Base-by-base conservation (phyloP, 2,888 invertebrate genomes). In the Agrochola lychnidis region DNA sequence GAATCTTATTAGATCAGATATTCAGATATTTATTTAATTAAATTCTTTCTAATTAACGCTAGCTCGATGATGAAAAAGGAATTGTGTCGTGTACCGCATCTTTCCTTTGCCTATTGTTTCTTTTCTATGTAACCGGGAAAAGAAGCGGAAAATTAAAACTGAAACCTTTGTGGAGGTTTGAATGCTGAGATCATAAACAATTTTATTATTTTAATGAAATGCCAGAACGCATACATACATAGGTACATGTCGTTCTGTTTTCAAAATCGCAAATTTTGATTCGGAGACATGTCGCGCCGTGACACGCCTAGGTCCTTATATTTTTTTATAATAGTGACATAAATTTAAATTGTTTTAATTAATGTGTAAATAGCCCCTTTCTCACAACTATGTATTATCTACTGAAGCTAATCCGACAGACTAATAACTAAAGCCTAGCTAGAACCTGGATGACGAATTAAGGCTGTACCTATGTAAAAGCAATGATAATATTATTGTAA, bases 111-210 rank as follows among this genome's bases (percentile, higher is more conserved):
- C 42, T 68, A 63, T 79, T 81, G 76, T 68, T n/a, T 66, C 42
- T 42, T 40, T 12, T 57, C 45, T 64, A n/a, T 10, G 10, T n/a
- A n/a, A 4, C 30, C 42, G 57, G 42, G 42, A 36, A 66, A 53
- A 36, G 4, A 6, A 57, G 57, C 82, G 79, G 79, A 79, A 75
- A 79, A 79, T 79, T 76, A 82, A 79, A 78, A 81, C 30, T 16
- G n/a, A 56, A 48, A 36, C 12, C 16, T 25, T 6, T 59, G 51
- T 22, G 67, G 62, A 67, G n/a, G 74, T 63, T 67, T 48, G 16
- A 53, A 25, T 36, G 22, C 4, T 16, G 22, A 0, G 25, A 42
- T 22, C 63, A 22, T 66, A 42, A 45, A 53, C 45, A 22, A 53
- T 45, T 78, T 40, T 51, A n/a, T 22, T 1, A 12, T 62, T 57